A percentile compares a stretch with the other conserved stretches of the same genome.
Conservation (phyloP, 2,113 vertebrate species). For the Myotis brandtii region DNA sequence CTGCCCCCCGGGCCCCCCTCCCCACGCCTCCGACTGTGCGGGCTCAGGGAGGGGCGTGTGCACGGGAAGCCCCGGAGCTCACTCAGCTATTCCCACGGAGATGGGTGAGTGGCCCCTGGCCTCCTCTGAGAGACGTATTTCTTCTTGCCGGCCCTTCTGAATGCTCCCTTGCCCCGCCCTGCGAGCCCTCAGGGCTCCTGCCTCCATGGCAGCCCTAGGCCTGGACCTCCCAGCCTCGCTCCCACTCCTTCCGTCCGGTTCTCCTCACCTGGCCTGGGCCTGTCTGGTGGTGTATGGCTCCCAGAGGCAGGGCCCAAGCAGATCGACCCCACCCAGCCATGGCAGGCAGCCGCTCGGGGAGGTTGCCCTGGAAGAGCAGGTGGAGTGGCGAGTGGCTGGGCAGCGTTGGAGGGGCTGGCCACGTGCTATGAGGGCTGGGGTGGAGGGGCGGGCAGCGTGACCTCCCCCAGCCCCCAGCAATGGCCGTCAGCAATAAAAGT, state of each 20-base stretch:
- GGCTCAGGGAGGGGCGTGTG: neutral
- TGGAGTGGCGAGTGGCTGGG: neutral
- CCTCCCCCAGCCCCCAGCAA: neutral
- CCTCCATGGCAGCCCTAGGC: neutral
- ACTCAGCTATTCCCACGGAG: neutral
- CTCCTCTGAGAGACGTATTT: neutral
- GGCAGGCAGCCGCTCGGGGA: neutral
- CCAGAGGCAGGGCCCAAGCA: neutral
- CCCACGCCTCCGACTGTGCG: neutral
- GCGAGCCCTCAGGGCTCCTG: rapidly evolving
- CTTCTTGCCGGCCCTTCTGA: neutral
- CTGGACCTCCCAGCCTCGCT: neutral
- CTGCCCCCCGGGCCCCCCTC: neutral
- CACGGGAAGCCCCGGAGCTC: neutral
- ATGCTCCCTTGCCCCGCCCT: neutral
- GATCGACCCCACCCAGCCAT: neutral
- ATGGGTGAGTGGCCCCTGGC: neutral
- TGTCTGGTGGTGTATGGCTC: neutral
- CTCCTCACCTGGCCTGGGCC: neutral
- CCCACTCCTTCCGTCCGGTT: neutral
- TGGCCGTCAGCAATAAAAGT: conserved; percentile 66
- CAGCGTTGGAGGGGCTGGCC: neutral
- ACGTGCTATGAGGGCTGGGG: neutral
- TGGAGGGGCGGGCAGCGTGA: rapidly evolving
- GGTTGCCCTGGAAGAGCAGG: neutral